phyloP scores from a whole-genome alignment of 1,140 invertebrate genomes.

The Drosophila jambulina region DNA sequence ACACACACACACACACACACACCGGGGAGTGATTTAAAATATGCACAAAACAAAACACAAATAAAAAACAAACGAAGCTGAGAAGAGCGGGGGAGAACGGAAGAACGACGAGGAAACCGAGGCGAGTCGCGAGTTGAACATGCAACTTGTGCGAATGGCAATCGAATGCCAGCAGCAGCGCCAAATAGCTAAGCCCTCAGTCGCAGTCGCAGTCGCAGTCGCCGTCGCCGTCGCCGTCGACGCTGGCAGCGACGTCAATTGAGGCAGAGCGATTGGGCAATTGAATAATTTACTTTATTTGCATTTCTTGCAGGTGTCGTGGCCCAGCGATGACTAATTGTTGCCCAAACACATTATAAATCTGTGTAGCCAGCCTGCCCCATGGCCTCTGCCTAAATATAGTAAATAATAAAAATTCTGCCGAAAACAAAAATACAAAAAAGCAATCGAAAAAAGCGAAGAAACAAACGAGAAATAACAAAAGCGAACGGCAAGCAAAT shows the following conservation, averaged over 20 bases:
- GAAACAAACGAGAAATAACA: constrained; percentile 7
- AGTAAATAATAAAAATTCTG: constrained; percentile 64
- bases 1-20: background rate
- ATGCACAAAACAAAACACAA: constrained; percentile 60
- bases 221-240: constrained; percentile 3
- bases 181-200: constrained; percentile 30
- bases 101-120: constrained; percentile 37
- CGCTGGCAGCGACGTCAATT: constrained; percentile 2
- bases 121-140: constrained; percentile 42
- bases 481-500: constrained; percentile 31
- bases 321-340: constrained; percentile 44
- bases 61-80: constrained; percentile 39
- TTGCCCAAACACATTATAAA: constrained; percentile 13
- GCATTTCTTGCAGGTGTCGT: constrained; percentile 49
- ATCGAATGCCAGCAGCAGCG: constrained; percentile 48
- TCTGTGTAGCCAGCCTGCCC: background rate
- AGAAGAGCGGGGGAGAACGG: constrained; percentile 1
- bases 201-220: constrained; percentile 10
- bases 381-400: constrained; percentile 58
- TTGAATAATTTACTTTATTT: constrained; percentile 48
- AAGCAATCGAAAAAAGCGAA: constrained; percentile 1
- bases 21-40: constrained; percentile 38
- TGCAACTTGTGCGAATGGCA: constrained; percentile 76
- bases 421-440: constrained; percentile 23
- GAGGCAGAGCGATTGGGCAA: constrained; percentile 41